Conservation (phyloP, 2,113 vertebrate species). For the Falcunculus frontatus region DNA sequence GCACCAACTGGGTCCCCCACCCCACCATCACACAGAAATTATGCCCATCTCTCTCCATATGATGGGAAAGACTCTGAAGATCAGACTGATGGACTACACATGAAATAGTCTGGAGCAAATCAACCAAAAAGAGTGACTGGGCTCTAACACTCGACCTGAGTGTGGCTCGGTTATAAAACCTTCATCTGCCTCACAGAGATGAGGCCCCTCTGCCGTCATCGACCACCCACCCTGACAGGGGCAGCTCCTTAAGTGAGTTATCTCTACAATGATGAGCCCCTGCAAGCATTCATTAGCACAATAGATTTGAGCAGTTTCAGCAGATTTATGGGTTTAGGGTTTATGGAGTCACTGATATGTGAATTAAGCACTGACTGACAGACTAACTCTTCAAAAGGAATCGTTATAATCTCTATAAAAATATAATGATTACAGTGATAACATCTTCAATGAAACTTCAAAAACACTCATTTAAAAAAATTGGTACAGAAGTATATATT, state of each 20-base stretch:
- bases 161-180: rapidly evolving
- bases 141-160: not conserved
- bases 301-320: not conserved
- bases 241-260: not conserved
- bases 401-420: constrained; percentile 59
- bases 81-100: not conserved
- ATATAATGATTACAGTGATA: constrained; percentile 50
- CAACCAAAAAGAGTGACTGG: not conserved
- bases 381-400: constrained; percentile 43
- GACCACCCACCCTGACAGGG: rapidly evolving
- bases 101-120: not conserved
- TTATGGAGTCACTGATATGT: constrained; percentile 51
- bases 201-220: not conserved
- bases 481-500: not conserved
- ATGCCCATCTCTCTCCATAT: not conserved
- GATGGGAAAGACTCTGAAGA: not conserved
- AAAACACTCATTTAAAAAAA: not conserved
- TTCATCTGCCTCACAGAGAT: rapidly evolving
- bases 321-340: constrained; percentile 25
- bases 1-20: not conserved
- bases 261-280: not conserved
- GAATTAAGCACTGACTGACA: constrained; percentile 62
- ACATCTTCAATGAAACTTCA: constrained; percentile 31
- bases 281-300: not conserved
- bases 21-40: rapidly evolving